Evolutionary conservation across 2,113 vertebrate species (phyloP), one percentile per base, ranked within the genome.

Genomic region (Grantiella picta): DNA sequence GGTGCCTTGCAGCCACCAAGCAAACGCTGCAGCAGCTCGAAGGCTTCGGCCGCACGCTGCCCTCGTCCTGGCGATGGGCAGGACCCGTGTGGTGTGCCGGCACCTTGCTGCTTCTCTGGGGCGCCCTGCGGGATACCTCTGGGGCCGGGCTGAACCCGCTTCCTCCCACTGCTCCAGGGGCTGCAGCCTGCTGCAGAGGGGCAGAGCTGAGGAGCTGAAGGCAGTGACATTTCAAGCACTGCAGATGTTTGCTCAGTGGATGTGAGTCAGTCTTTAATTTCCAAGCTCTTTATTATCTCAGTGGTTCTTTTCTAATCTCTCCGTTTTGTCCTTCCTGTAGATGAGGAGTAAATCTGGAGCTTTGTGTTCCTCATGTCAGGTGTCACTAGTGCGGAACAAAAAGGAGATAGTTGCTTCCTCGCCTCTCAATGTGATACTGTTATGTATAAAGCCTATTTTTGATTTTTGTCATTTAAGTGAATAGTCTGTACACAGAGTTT

Each of bases 241-340:
- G 88, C 95, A 93, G 92, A 83, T 94, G 91, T 95, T 94, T 86
- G 86, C 60, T 94, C 72, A 25, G 82, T 95, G 92, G 72, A 86
- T 95, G 64, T 96, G 96, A 97, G 92, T 94, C 95, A 96, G 95
- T 94, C 90, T 86, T 85, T 94, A 69, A 95, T 96, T 96, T 95
- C 73, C 75, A 89, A 59, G 82, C 75, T 81, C 85, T 86, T 88
- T 94, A 72, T 92, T 92, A 85, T 83, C 82, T 86, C 20, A 0
- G 40, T 89, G 77, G 52, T 57, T 93, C 82, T 85, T 79, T 42
- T 84, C 65, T 95, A 92, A 94, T 95, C 72, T 96, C 64, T 87
- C 86, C 6, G 2, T 86, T 96, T 90, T 92, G 84, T 89, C 90
- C 93, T 94, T 95, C 77, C 91, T 88, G 76, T 65, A 54, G 47